These are phyloP conservation scores for Anisognathus igniventris DNA, from an alignment of 2,797 vertebrate genomes.

Conservation along the genomic window DNA sequence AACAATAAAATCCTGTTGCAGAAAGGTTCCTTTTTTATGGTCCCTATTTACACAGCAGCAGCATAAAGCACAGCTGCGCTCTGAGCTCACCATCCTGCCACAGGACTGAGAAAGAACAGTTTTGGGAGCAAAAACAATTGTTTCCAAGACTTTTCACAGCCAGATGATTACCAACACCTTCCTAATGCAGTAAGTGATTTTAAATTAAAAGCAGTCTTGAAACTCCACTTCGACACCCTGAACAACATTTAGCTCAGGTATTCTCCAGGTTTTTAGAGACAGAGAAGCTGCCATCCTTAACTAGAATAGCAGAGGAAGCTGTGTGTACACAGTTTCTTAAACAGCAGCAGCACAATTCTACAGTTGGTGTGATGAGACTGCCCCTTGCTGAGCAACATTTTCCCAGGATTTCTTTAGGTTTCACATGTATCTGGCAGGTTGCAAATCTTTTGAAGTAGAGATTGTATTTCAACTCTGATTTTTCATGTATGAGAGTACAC, in stretches of 20 bases:
- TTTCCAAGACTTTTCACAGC: background rate
- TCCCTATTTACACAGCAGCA: constrained; percentile 25
- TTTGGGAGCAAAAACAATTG: background rate
- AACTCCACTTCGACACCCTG: background rate
- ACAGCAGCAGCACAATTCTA: background rate
- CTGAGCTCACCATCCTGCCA: constrained; percentile 33
- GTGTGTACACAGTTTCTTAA: background rate
- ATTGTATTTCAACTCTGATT: background rate
- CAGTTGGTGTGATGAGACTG: constrained; percentile 30
- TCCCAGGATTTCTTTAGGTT: background rate
- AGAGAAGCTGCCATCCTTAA: background rate
- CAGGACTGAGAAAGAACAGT: background rate
- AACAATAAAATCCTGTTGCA: constrained; percentile 37
- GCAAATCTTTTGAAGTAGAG: background rate
- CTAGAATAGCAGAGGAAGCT: background rate
- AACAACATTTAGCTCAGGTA: background rate
- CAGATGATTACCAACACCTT: background rate
- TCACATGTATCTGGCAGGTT: background rate
- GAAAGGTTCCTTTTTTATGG: constrained; percentile 4
- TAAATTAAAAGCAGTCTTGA: background rate
- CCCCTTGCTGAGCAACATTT: constrained; percentile 25
- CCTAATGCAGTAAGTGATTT: background rate
- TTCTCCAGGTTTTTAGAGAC: background rate
- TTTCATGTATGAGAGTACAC: background rate
- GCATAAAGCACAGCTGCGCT: constrained; percentile 57